phyloP scores from a whole-genome alignment of 2,797 vertebrate genomes.

The Neopelma chrysocephalum region DNA sequence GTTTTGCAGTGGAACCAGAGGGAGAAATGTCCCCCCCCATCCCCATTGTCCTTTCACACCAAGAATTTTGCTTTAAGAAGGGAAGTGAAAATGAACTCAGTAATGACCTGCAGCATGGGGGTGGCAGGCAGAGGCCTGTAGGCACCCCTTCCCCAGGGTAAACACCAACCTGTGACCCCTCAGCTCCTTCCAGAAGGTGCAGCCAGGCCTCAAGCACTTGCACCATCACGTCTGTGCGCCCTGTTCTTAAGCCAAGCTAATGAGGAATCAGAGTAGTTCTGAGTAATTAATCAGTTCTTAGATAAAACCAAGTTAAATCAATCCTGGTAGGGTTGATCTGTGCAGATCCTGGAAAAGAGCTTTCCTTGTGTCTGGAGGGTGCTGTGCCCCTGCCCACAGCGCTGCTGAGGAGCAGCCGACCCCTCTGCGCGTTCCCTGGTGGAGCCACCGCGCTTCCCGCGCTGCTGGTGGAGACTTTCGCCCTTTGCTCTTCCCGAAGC shows the following conservation, averaged over 20 bases:
- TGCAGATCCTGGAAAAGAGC: not conserved
- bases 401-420: not conserved
- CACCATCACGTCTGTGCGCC: no score
- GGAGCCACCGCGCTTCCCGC: accelerated
- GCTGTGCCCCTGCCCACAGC: not conserved
- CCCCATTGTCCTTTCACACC: not conserved
- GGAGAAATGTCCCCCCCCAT: not conserved
- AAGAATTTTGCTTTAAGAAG: not conserved
- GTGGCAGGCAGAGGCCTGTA: not conserved
- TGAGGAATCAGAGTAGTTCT: not conserved
- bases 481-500: not conserved
- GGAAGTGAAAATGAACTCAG: not conserved
- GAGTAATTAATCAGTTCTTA: not conserved
- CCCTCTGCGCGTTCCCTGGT: accelerated
- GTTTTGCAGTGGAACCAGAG: not conserved
- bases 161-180: not conserved
- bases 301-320: not conserved
- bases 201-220: accelerated
- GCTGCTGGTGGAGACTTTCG: accelerated
- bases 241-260: not conserved
- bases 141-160: not conserved
- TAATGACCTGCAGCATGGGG: accelerated
- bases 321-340: not conserved
- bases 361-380: not conserved
- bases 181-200: not conserved